phyloP scores from a whole-genome alignment of 1,140 invertebrate species.

The Eriocheir sinensis region DNA sequence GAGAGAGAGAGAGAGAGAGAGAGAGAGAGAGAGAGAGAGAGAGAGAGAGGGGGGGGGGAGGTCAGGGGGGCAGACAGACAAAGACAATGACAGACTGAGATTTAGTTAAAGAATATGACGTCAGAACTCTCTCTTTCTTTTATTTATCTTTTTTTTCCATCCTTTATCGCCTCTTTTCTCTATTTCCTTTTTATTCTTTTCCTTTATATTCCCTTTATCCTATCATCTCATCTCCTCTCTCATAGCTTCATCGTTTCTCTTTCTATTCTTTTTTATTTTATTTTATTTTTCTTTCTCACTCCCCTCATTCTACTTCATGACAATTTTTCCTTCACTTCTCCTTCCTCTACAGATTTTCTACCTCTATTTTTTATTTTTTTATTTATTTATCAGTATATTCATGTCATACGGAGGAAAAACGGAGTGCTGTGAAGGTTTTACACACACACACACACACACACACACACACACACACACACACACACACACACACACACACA shows the following conservation, averaged over 20 bases:
- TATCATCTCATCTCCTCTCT: neutral
- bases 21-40: neutral
- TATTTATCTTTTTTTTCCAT: neutral
- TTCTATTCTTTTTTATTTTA: no score
- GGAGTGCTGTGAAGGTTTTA: no score
- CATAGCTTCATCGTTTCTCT: no score
- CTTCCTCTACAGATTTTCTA: no score
- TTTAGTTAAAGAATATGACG: neutral
- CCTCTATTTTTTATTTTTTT: no score
- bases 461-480: conserved; percentile 18
- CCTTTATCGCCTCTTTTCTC: neutral
- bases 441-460: neutral
- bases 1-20: no score
- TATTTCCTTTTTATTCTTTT: neutral
- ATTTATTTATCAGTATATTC: no score
- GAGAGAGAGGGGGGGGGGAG: neutral
- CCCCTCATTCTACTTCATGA: no score
- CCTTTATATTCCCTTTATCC: neutral
- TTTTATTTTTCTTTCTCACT: no score
- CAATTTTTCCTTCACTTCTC: no score
- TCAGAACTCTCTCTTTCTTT: neutral
- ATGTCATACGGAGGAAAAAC: no score
- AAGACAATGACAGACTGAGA: neutral
- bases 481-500: conserved; percentile 13
- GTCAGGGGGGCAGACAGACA: neutral